These are phyloP conservation scores for Xylota segnis DNA, from an alignment of 2,888 invertebrate genomes.

Conservation along the genomic window DNA sequence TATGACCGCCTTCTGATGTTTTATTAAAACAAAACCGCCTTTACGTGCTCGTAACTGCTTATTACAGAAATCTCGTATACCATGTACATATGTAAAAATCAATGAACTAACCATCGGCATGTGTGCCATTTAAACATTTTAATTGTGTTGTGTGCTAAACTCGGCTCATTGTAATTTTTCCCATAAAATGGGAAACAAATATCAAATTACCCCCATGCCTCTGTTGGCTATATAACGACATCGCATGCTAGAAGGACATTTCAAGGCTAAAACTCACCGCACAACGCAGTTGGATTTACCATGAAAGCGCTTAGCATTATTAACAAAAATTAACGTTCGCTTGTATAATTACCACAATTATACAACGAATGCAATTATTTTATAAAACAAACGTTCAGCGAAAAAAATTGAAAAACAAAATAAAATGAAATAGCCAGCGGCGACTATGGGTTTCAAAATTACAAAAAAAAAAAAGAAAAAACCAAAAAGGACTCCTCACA, in stretches of 20 bases:
- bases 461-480: background rate
- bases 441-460: slow-evolving; percentile 41
- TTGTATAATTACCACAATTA: slow-evolving; percentile 75
- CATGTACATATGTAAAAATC: background rate
- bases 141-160: slow-evolving; percentile 54
- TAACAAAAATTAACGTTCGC: slow-evolving; percentile 76
- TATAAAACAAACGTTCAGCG: slow-evolving; percentile 75
- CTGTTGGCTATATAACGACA: slow-evolving; percentile 19
- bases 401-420: slow-evolving; percentile 66
- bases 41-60: background rate
- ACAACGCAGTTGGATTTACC: slow-evolving; percentile 58
- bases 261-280: slow-evolving; percentile 64
- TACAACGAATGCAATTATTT: slow-evolving; percentile 75
- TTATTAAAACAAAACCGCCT: background rate
- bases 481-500: slow-evolving; percentile 65
- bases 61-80: slow-evolving; percentile 2
- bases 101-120: slow-evolving; percentile 26
- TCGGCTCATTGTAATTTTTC: slow-evolving; percentile 59
- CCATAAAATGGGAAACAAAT: slow-evolving; percentile 20
- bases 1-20: background rate
- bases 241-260: slow-evolving; percentile 73
- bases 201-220: slow-evolving; percentile 25
- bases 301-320: slow-evolving; percentile 77
- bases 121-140: slow-evolving; percentile 32
- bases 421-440: slow-evolving; percentile 60